A percentile compares a stretch with the other conserved stretches of the same genome.
phyloP scores from a whole-genome alignment of 2,797 vertebrate genomes.

The Diplodus sargus region DNA sequence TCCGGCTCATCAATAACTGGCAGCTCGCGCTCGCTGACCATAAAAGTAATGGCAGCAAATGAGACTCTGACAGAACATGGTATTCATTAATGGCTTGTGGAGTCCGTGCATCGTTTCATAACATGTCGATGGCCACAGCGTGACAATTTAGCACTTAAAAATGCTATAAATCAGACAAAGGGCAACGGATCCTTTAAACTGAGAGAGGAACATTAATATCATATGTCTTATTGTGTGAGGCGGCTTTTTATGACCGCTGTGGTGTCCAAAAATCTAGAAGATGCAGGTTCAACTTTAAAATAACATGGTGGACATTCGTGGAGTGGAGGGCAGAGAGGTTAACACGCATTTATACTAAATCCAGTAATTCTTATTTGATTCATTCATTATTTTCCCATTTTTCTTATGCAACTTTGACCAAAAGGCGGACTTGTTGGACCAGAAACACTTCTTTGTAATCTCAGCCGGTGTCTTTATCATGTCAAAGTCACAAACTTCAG shows the following conservation, averaged over 20 bases:
- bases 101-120: conserved; percentile 1
- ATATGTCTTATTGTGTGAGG: neutral
- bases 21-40: conserved; percentile 12
- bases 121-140: conserved; percentile 1
- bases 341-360: too few relatives aligned
- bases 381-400: too few relatives aligned
- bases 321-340: neutral
- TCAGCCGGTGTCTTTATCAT: too few relatives aligned
- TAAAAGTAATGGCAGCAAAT: conserved; percentile 37
- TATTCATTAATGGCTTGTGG: conserved; percentile 28
- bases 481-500: too few relatives aligned
- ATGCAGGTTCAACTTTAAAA: neutral
- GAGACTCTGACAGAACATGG: conserved; percentile 32
- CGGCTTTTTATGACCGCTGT: neutral
- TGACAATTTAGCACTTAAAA: conserved; percentile 12
- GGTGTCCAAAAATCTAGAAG: too few relatives aligned
- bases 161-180: conserved; percentile 18
- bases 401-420: too few relatives aligned
- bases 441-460: too few relatives aligned
- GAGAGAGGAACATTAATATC: neutral
- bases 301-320: neutral
- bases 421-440: too few relatives aligned
- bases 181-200: neutral
- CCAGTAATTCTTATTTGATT: too few relatives aligned
- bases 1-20: conserved; percentile 45